A percentile compares a stretch with the other conserved stretches of the same genome.
Evolutionary conservation across 2,113 vertebrate genomes (phyloP).

Genomic region (Anolis sagrei): DNA sequence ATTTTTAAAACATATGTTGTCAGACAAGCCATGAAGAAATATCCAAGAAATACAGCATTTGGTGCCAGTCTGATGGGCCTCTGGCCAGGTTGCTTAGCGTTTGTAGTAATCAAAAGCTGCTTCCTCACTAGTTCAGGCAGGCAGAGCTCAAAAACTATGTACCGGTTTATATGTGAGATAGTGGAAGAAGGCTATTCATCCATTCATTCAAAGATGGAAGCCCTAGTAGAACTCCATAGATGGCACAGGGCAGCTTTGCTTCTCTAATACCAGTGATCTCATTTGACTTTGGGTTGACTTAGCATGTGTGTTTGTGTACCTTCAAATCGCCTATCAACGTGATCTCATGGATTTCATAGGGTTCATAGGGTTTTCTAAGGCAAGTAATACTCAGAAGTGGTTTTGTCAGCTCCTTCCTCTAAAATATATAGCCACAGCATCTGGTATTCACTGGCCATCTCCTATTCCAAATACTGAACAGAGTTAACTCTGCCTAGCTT

Average conservation of each 20-base stretch:
- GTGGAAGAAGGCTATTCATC: too few relatives aligned
- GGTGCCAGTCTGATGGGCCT: background rate
- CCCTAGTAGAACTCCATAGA: background rate
- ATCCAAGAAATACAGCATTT: background rate
- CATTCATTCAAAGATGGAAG: background rate
- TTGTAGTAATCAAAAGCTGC: background rate
- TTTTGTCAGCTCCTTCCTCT: too few relatives aligned
- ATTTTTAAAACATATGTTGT: background rate
- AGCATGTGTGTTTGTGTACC: background rate
- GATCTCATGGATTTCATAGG: too few relatives aligned
- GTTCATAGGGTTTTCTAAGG: too few relatives aligned
- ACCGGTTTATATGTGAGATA: background rate
- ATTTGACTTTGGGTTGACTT: background rate
- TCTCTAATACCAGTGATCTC: background rate
- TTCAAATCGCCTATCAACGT: too few relatives aligned
- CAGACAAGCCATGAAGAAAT: background rate
- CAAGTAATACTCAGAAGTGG: too few relatives aligned
- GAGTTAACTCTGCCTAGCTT: too few relatives aligned
- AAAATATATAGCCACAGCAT: too few relatives aligned
- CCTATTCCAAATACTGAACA: too few relatives aligned
- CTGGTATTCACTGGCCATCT: too few relatives aligned
- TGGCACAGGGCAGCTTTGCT: background rate
- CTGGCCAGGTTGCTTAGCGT: background rate
- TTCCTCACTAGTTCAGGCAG: too few relatives aligned
- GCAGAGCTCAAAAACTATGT: background rate